Evolutionary conservation across 2,888 invertebrate species (phyloP).

Genomic region (Autographa pulchrina): DNA sequence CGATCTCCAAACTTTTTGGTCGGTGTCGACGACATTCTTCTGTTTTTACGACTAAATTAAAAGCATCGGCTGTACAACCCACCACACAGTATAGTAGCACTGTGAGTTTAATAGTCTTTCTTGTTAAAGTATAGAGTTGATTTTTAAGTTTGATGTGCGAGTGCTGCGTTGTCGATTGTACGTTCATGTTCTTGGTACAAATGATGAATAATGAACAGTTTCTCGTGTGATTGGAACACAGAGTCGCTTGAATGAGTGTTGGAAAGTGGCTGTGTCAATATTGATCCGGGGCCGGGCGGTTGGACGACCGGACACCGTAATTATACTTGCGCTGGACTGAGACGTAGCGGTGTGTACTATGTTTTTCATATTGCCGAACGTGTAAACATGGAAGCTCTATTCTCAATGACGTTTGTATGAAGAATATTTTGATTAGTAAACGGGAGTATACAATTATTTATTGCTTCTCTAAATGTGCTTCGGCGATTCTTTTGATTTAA

Average conservation of each 20-base stretch:
- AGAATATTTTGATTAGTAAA: not conserved
- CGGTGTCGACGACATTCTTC: conserved; percentile 51
- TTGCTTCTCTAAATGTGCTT: too few species aligned
- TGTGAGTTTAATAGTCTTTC: not conserved
- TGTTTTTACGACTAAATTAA: conserved; percentile 55
- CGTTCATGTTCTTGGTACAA: conserved; percentile 58
- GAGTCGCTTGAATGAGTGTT: conserved; percentile 58
- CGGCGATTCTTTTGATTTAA: too few species aligned
- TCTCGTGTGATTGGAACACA: conserved; percentile 63
- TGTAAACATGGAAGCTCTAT: conserved; percentile 30
- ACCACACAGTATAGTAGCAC: not conserved
- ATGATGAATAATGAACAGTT: conserved; percentile 68
- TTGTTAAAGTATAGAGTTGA: not conserved
- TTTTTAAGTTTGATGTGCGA: not conserved
- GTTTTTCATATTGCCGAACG: conserved; percentile 32
- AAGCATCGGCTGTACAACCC: conserved; percentile 18
- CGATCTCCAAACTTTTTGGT: conserved; percentile 20
- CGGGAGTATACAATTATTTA: not conserved
- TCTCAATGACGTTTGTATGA: conserved; percentile 5
- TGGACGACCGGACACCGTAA: conserved; percentile 55
- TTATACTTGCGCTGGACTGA: conserved; percentile 26
- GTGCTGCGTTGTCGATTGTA: conserved; percentile 1
- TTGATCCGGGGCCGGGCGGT: conserved; percentile 59
- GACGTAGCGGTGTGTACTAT: conserved; percentile 32
- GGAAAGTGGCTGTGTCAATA: conserved; percentile 70